Evolutionary conservation across 1,140 invertebrate species (phyloP).

Genomic region (Nasonia vitripennis): DNA sequence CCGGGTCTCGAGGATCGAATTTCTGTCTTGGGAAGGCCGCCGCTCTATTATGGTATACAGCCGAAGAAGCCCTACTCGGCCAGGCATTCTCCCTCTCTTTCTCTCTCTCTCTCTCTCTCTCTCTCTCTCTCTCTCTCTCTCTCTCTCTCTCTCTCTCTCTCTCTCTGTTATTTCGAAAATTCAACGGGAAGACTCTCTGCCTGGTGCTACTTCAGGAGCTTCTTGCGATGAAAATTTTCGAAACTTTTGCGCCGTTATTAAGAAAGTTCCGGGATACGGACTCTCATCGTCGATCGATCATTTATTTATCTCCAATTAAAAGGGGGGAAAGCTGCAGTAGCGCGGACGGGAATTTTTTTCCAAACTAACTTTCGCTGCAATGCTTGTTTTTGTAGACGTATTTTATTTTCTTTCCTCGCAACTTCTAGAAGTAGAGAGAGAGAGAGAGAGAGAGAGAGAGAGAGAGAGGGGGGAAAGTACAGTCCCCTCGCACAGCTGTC

Average conservation of each 20-base stretch:
- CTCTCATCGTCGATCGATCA: background rate
- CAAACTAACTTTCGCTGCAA: background rate
- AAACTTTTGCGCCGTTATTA: background rate
- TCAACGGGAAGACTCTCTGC: background rate
- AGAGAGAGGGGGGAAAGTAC: background rate
- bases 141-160: background rate
- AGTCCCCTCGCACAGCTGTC: background rate
- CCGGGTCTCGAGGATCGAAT: slow-evolving; percentile 15
- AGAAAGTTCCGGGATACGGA: too few species aligned
- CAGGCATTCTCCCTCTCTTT: background rate
- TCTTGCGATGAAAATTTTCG: background rate
- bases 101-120: background rate
- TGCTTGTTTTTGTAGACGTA: background rate
- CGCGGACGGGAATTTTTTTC: too few species aligned
- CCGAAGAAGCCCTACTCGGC: slow-evolving; percentile 23
- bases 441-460: too few species aligned
- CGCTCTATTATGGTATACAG: background rate
- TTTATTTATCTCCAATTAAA: background rate
- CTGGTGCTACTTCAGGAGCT: background rate
- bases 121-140: background rate
- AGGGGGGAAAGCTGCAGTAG: too few species aligned
- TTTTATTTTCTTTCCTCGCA: slow-evolving; percentile 1
- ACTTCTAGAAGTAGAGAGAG: background rate
- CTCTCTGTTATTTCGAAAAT: slow-evolving; percentile 22
- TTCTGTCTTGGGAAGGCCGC: slow-evolving; percentile 21